phyloP scores from a whole-genome alignment of 2,797 vertebrate species.

The Melanotaenia boesemani region DNA sequence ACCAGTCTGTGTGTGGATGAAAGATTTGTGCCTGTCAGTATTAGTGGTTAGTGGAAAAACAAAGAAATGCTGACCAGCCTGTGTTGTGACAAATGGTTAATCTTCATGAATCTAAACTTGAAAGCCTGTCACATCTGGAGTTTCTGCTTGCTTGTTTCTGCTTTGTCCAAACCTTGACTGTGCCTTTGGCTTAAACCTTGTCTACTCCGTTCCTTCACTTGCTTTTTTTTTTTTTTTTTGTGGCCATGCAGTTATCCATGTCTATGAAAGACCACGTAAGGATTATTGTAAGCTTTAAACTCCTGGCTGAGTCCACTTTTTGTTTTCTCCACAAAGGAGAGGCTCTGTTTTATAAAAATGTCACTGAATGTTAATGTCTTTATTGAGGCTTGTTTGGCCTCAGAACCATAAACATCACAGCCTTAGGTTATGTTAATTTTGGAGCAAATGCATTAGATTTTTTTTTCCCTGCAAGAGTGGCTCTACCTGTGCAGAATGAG shows the following conservation, averaged over 20 bases:
- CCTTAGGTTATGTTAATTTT: slow-evolving; percentile 34
- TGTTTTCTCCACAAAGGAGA: slow-evolving; percentile 24
- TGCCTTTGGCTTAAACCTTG: slow-evolving; percentile 35
- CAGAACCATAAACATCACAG: slow-evolving; percentile 24
- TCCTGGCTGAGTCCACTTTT: slow-evolving; percentile 16
- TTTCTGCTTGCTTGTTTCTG: slow-evolving; percentile 38
- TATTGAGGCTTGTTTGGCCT: slow-evolving; percentile 39
- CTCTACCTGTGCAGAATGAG: slow-evolving; percentile 37
- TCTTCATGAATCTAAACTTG: slow-evolving; percentile 68
- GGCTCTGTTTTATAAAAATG: slow-evolving; percentile 26
- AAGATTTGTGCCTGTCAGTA: slow-evolving; percentile 76
- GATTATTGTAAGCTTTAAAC: slow-evolving; percentile 30
- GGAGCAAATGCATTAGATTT: slow-evolving; percentile 23
- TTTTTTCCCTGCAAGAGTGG: slow-evolving; percentile 2
- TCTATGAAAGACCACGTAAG: slow-evolving; percentile 35
- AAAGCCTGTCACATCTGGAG: slow-evolving; percentile 66
- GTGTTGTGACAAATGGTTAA: slow-evolving; percentile 55
- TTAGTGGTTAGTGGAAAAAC: slow-evolving; percentile 61
- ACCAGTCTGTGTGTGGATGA: slow-evolving; percentile 41
- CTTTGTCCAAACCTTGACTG: slow-evolving; percentile 27
- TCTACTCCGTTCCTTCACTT: slow-evolving; percentile 44
- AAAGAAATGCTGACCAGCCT: slow-evolving; percentile 46
- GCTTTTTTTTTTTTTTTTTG: slow-evolving; percentile 32
- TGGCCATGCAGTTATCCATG: slow-evolving; percentile 37
- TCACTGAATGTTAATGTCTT: slow-evolving; percentile 34